A percentile compares a stretch with the other conserved stretches of the same genome.
Conservation (phyloP, 2,113 vertebrate genomes). For the Microcebus ravelobensis region DNA sequence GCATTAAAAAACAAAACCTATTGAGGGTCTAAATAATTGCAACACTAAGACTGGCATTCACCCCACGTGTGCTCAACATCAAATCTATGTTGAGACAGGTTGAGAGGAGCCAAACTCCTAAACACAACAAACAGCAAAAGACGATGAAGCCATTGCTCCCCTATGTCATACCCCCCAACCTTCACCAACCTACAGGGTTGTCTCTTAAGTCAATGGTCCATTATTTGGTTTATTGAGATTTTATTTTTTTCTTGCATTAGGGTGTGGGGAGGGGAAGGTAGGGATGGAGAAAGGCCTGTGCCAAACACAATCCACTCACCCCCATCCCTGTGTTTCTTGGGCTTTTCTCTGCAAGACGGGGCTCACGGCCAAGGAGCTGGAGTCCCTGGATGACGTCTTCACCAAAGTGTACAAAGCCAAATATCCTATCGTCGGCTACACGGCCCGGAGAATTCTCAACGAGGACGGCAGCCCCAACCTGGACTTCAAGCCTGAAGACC, state of each 20-base stretch:
- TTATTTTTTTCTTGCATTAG: not conserved
- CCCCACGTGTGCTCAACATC: not conserved
- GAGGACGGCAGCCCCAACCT: conserved; percentile 94
- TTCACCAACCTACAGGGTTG: not conserved
- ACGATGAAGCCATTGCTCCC: not conserved
- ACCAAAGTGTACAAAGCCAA: conserved; percentile 95
- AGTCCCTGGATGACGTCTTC: conserved; percentile 92
- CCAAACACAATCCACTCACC: not conserved
- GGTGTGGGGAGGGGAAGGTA: not conserved
- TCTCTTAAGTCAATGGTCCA: not conserved
- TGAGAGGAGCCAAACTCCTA: not conserved
- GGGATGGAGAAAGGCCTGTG: not conserved
- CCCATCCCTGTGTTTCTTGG: not conserved
- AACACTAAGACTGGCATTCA: not conserved
- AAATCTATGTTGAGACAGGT: not conserved
- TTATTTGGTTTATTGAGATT: not conserved
- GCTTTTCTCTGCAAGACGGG: conserved; percentile 85
- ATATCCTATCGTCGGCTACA: conserved; percentile 97
- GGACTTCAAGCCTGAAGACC: conserved; percentile 95
- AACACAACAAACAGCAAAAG: not conserved
- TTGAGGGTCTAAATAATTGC: not conserved
- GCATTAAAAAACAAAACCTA: not conserved
- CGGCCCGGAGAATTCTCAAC: conserved; percentile 91
- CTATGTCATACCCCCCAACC: accelerated
- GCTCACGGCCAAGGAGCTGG: conserved; percentile 90